Conservation (phyloP, 2,113 vertebrate genomes). For the Ariopsis seemanni region DNA sequence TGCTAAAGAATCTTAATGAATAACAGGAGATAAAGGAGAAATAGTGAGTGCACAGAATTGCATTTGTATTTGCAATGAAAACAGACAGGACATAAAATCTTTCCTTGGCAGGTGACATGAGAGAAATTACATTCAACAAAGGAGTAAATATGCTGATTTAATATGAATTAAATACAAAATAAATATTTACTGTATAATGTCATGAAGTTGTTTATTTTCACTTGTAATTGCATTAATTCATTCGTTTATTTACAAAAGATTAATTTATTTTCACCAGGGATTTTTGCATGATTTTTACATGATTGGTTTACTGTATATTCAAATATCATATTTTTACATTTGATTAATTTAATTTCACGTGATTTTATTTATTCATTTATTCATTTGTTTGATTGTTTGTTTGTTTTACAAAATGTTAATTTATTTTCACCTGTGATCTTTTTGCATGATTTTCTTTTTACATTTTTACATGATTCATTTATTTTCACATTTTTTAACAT, state of each 20-base stretch:
- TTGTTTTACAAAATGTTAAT: too few species aligned
- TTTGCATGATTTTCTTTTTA: too few species aligned
- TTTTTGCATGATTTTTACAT: not conserved
- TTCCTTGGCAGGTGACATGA: not conserved
- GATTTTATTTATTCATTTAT: too few species aligned
- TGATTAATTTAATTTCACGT: too few species aligned
- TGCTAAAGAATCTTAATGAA: conserved; percentile 15
- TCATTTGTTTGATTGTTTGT: too few species aligned
- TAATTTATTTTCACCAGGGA: not conserved
- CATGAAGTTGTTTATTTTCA: not conserved
- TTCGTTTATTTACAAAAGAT: not conserved
- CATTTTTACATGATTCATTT: too few species aligned
- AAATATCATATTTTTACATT: too few species aligned
- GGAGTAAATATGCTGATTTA: not conserved
- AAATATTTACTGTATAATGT: not conserved
- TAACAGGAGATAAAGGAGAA: not conserved
- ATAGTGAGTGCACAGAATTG: not conserved
- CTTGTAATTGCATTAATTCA: not conserved
- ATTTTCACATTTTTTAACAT: too few species aligned
- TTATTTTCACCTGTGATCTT: too few species aligned
- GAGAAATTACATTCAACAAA: not conserved
- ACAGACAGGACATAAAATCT: not conserved
- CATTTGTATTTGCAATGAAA: conserved; percentile 15
- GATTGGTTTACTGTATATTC: too few species aligned
- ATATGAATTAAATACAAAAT: not conserved